phyloP scores from a whole-genome alignment of 2,888 invertebrate species.

The Scaptomyza parva region DNA sequence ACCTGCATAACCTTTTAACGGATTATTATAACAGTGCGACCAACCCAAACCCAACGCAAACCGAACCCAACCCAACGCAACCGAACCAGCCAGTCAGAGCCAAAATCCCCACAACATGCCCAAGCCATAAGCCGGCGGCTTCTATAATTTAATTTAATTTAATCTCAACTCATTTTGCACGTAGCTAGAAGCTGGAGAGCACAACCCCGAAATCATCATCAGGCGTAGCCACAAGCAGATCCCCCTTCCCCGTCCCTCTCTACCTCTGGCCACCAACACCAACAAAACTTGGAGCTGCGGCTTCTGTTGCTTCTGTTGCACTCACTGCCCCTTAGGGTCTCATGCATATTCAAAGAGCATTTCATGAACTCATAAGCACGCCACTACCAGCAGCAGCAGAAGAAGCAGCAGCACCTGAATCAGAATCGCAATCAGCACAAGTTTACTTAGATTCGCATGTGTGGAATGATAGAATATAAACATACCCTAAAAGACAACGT shows the following conservation, averaged over 20 bases:
- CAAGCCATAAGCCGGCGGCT: slow-evolving; percentile 20
- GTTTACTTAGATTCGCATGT: not conserved
- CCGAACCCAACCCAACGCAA: not conserved
- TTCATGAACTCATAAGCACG: slow-evolving; percentile 77
- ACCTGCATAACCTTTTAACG: slow-evolving; percentile 24
- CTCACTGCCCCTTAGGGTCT: slow-evolving; percentile 68
- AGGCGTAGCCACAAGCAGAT: slow-evolving; percentile 33
- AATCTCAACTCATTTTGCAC: slow-evolving; percentile 58
- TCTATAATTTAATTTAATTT: slow-evolving; percentile 66
- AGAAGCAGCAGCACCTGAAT: slow-evolving; percentile 8
- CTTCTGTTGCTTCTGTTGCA: slow-evolving; percentile 34
- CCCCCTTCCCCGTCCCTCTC: no score
- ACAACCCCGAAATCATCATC: slow-evolving; percentile 48
- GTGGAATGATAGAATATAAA: not conserved
- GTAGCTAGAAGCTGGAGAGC: not conserved
- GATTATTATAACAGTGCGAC: slow-evolving; percentile 14
- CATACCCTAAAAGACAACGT: no score
- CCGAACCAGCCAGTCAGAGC: not conserved
- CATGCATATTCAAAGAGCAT: slow-evolving; percentile 79
- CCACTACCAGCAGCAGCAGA: slow-evolving; percentile 46
- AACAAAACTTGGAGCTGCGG: slow-evolving; percentile 5
- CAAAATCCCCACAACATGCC: not conserved
- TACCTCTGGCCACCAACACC: no score
- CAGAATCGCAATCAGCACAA: slow-evolving; percentile 11
- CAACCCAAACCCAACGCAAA: no score